Evolutionary conservation across 2,113 vertebrate genomes (phyloP).

Genomic region (Tichodroma muraria): DNA sequence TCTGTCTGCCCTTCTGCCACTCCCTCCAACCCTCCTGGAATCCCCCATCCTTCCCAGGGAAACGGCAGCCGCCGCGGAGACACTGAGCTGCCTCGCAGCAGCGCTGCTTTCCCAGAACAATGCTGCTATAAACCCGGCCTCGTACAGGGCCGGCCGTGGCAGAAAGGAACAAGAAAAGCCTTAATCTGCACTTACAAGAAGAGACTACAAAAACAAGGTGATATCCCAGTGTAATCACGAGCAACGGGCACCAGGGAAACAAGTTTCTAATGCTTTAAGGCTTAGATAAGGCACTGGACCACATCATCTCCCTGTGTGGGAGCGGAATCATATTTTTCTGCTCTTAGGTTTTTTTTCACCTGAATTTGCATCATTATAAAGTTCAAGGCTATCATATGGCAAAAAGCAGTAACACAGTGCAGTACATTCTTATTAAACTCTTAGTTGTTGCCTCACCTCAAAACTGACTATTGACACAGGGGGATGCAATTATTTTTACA

Average conservation of each 20-base stretch:
- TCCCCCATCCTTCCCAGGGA: not conserved
- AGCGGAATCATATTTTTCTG: not conserved
- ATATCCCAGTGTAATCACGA: not conserved
- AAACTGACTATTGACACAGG: not conserved
- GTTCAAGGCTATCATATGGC: not conserved
- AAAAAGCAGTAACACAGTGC: not conserved
- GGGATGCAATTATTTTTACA: not conserved
- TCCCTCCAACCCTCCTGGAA: not conserved
- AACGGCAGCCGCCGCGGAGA: rapidly evolving
- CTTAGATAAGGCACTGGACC: not conserved
- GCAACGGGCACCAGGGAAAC: not conserved
- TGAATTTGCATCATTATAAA: not conserved
- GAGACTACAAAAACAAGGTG: not conserved
- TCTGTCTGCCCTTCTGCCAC: not conserved
- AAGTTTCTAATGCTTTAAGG: not conserved
- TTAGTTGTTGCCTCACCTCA: not conserved
- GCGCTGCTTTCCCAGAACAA: rapidly evolving
- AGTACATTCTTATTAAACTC: not conserved
- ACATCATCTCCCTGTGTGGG: not conserved
- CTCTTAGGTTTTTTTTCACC: not conserved
- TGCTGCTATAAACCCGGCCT: not conserved
- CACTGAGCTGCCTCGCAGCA: not conserved
- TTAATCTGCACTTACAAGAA: not conserved
- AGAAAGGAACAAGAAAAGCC: not conserved
- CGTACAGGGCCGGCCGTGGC: rapidly evolving